phyloP scores from a whole-genome alignment of 1,140 invertebrate genomes.

The Stegodyphus dumicola region DNA sequence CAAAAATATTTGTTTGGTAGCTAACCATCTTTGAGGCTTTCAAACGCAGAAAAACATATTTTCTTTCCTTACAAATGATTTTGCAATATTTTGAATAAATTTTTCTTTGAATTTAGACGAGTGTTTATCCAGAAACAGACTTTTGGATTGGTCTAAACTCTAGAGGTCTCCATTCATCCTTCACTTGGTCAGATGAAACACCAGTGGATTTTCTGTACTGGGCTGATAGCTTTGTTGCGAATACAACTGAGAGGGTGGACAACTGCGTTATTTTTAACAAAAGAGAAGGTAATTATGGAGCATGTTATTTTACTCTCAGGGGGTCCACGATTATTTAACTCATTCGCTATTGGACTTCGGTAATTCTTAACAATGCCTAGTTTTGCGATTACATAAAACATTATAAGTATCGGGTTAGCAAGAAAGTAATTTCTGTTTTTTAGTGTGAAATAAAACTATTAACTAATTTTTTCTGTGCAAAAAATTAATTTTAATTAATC shows the following conservation, averaged over 20 bases:
- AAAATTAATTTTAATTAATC: too few relatives aligned
- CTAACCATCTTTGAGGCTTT: too few relatives aligned
- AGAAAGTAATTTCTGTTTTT: too few relatives aligned
- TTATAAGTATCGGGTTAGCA: too few relatives aligned
- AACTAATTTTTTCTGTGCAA: too few relatives aligned
- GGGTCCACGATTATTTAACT: neutral
- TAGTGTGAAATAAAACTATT: too few relatives aligned
- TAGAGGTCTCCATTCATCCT: slow-evolving; percentile 5
- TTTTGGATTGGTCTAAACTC: slow-evolving; percentile 42
- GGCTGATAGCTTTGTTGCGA: neutral
- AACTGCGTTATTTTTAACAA: slow-evolving; percentile 27
- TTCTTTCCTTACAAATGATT: neutral
- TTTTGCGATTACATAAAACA: too few relatives aligned
- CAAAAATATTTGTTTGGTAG: too few relatives aligned
- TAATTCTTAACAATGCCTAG: neutral
- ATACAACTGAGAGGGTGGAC: neutral
- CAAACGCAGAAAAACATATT: neutral
- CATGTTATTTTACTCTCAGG: too few relatives aligned
- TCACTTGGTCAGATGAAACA: slow-evolving; percentile 26
- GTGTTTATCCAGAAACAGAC: neutral
- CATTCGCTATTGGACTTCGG: neutral
- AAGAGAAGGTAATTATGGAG: slow-evolving; percentile 15
- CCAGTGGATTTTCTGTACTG: slow-evolving; percentile 34
- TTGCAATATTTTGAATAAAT: neutral
- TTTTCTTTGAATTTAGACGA: neutral